phyloP scores from a whole-genome alignment of 2,797 vertebrate genomes.

The Channallabes apus region DNA sequence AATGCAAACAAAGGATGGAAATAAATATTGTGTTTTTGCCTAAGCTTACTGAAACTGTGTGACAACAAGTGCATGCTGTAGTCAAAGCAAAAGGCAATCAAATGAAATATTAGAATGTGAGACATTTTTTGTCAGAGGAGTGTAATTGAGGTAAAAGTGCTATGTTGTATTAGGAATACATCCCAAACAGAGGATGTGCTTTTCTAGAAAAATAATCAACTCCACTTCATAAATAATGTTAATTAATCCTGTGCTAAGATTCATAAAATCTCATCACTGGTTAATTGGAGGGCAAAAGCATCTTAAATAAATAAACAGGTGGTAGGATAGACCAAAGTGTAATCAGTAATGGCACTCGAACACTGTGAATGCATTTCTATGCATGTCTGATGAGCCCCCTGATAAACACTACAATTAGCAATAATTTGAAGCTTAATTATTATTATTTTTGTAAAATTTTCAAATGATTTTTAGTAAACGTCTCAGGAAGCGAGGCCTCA shows the following conservation, averaged over 20 bases:
- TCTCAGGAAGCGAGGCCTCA: neutral
- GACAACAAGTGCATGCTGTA: too few relatives aligned
- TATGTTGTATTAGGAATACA: neutral
- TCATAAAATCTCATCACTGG: neutral
- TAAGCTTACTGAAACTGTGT: too few relatives aligned
- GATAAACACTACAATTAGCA: neutral
- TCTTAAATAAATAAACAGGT: neutral
- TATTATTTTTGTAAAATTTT: too few relatives aligned
- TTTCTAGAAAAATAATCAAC: neutral
- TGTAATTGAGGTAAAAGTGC: neutral
- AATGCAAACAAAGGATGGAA: too few relatives aligned
- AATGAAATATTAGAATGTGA: too few relatives aligned
- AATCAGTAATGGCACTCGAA: neutral
- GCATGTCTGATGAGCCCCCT: neutral
- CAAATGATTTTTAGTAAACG: neutral
- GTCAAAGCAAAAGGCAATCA: too few relatives aligned
- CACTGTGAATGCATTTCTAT: neutral
- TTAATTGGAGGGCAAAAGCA: neutral
- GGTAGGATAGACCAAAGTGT: too few relatives aligned
- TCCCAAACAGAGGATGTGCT: neutral
- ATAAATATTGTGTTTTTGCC: too few relatives aligned
- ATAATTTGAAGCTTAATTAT: neutral
- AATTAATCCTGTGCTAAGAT: neutral
- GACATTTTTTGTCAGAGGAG: too few relatives aligned
- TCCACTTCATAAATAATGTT: neutral